These are phyloP conservation scores for Epinotia brunnichana DNA, from an alignment of 2,888 invertebrate species.

Conservation along the genomic window DNA sequence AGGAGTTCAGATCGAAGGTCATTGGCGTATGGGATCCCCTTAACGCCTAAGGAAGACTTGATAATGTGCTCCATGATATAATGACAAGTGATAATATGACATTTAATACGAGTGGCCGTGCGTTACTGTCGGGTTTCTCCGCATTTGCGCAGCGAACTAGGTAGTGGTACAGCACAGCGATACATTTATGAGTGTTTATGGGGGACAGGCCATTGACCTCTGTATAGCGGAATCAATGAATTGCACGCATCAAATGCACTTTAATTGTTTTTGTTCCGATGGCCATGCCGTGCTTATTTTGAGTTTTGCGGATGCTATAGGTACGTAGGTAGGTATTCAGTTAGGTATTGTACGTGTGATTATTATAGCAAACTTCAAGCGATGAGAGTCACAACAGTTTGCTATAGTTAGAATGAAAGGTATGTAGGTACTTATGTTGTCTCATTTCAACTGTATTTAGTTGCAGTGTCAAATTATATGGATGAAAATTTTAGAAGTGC, in stretches of 20 bases:
- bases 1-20: too few species aligned
- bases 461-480: too few species aligned
- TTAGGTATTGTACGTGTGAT: too few species aligned
- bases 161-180: too few species aligned
- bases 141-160: conserved; percentile 27
- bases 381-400: too few species aligned
- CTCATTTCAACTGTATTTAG: too few species aligned
- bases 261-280: conserved; percentile 9
- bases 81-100: conserved; percentile 4
- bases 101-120: conserved; percentile 4
- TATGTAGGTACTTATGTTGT: too few species aligned
- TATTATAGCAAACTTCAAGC: too few species aligned
- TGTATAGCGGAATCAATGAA: conserved; percentile 56
- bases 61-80: conserved; percentile 6
- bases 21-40: too few species aligned
- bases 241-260: conserved; percentile 39
- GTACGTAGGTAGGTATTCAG: too few species aligned
- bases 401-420: too few species aligned
- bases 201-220: conserved; percentile 53
- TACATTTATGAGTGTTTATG: conserved; percentile 25
- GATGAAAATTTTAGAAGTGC: too few species aligned
- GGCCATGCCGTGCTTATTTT: background rate
- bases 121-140: background rate
- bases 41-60: background rate
- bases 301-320: background rate